phyloP scores from a whole-genome alignment of 1,140 invertebrate species.

The Lithobius niger region DNA sequence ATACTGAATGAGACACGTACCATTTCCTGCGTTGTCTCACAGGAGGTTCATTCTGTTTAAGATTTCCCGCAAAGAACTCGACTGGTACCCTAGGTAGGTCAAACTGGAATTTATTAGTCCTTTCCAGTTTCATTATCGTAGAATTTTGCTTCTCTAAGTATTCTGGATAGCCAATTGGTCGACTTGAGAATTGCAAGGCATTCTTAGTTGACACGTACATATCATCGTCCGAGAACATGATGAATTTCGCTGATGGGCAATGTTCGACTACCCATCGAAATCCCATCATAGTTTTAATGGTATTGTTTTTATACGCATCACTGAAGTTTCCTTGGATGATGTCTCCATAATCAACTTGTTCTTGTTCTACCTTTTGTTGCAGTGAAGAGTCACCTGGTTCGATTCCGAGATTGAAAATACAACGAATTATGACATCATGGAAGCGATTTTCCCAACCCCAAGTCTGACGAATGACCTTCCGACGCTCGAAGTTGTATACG shows the following conservation, averaged over 20 bases:
- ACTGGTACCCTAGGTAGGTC: too few relatives aligned
- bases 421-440: conserved; percentile 13
- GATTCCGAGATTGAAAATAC: conserved; percentile 25
- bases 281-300: conserved; percentile 27
- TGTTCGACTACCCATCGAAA: conserved; percentile 25
- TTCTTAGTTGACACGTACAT: conserved; percentile 29
- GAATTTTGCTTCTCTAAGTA: not conserved
- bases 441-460: not conserved
- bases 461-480: not conserved
- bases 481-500: not conserved
- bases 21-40: not conserved
- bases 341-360: conserved; percentile 21
- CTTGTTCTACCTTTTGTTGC: conserved; percentile 19
- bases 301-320: conserved; percentile 31
- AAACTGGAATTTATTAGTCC: not conserved
- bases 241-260: conserved; percentile 24
- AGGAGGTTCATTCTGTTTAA: conserved; percentile 8
- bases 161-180: conserved; percentile 11
- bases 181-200: conserved; percentile 20
- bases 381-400: not conserved
- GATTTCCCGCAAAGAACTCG: conserved; percentile 18
- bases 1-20: not conserved
- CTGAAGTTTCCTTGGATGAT: conserved; percentile 28
- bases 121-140: too few relatives aligned
- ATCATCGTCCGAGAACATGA: conserved; percentile 29